Conservation (phyloP, 1,140 invertebrate species). For the Pachypsylla venusta region DNA sequence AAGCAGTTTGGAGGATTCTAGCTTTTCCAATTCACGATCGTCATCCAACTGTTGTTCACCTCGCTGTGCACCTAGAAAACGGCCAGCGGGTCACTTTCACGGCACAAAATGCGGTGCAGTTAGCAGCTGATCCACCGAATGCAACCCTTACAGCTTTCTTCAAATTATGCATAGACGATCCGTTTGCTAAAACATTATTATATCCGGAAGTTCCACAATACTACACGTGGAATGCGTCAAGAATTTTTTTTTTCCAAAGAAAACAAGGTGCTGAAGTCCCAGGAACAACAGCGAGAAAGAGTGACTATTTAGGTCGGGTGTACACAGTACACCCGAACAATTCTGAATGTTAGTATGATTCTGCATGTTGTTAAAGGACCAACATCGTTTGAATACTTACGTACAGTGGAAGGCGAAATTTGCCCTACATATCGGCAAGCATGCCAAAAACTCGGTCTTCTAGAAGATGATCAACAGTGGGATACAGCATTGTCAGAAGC, state of each 20-base stretch:
- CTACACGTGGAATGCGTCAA: slow-evolving; percentile 25
- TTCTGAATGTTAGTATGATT: slow-evolving; percentile 25
- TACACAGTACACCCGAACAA: slow-evolving; percentile 26
- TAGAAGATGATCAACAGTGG: slow-evolving; percentile 28
- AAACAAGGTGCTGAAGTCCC: slow-evolving; percentile 16
- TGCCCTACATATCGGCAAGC: slow-evolving; percentile 19
- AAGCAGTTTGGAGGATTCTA: slow-evolving; percentile 32
- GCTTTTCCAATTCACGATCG: slow-evolving; percentile 28
- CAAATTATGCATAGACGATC: slow-evolving; percentile 20
- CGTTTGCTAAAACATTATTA: slow-evolving; percentile 26
- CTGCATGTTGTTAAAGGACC: slow-evolving; percentile 29
- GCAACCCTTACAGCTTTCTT: slow-evolving; percentile 30
- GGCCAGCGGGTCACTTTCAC: slow-evolving; percentile 21
- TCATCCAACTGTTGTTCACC: slow-evolving; percentile 27
- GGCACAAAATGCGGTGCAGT: slow-evolving; percentile 23
- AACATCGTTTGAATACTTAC: slow-evolving; percentile 27
- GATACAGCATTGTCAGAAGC: slow-evolving; percentile 6
- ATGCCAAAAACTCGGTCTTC: slow-evolving; percentile 19
- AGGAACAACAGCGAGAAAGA: slow-evolving; percentile 17
- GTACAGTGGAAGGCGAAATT: slow-evolving; percentile 26
- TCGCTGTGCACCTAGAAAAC: slow-evolving; percentile 28
- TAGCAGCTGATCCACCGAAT: slow-evolving; percentile 10
- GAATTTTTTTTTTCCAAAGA: slow-evolving; percentile 17
- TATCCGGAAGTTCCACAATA: slow-evolving; percentile 25
- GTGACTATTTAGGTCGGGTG: slow-evolving; percentile 22